Conservation (phyloP, 2,888 invertebrate species). For the Adela reaumurella region DNA sequence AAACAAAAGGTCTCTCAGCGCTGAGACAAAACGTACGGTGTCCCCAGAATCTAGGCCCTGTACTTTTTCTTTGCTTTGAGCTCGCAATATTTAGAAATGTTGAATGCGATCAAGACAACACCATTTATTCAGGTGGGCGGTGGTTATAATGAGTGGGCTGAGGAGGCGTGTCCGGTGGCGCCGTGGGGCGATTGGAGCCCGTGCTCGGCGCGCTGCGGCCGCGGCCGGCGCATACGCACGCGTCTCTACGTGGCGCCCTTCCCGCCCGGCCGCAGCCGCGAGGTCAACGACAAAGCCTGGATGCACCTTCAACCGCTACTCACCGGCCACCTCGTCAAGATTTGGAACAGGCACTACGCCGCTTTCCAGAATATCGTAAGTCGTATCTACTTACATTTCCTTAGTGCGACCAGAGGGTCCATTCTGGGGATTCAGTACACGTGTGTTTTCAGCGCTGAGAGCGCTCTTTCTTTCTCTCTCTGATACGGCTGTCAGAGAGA, state of each 20-base stretch:
- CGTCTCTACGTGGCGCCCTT: slow-evolving; percentile 22
- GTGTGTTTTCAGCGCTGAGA: no score
- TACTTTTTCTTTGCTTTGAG: no score
- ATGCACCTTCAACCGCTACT: slow-evolving; percentile 24
- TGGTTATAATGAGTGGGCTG: slow-evolving; percentile 4
- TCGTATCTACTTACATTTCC: neutral
- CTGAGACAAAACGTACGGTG: no score
- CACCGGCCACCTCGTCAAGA: slow-evolving; percentile 20
- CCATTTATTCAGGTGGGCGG: slow-evolving; percentile 14
- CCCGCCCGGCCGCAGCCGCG: slow-evolving; percentile 3
- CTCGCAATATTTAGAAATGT: no score
- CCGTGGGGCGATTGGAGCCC: slow-evolving; percentile 81
- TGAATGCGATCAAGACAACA: no score
- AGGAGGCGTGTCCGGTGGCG: slow-evolving; percentile 56
- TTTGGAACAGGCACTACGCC: slow-evolving; percentile 31
- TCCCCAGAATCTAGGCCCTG: no score
- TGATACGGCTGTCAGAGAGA: no score
- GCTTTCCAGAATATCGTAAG: slow-evolving; percentile 30
- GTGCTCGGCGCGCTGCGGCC: slow-evolving; percentile 76
- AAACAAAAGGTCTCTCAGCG: no score
- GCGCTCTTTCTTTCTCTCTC: no score
- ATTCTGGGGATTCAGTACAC: no score
- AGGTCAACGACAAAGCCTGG: neutral
- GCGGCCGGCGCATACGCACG: slow-evolving; percentile 62
- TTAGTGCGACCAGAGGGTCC: no score